These are phyloP conservation scores for Hemibagrus wyckioides DNA, from an alignment of 2,113 vertebrate species.

Conservation along the genomic window DNA sequence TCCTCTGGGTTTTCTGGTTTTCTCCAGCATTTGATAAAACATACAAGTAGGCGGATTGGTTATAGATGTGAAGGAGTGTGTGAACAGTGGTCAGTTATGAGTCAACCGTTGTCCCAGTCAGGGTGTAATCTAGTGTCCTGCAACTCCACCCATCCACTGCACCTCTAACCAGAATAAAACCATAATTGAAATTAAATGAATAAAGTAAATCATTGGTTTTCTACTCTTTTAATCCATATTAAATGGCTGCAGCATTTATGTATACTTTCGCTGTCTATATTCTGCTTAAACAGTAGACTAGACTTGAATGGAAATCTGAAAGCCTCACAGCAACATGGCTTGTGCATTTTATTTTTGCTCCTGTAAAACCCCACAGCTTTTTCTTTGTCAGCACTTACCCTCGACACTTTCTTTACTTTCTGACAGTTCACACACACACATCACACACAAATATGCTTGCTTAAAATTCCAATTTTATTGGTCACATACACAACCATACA, in stretches of 20 bases:
- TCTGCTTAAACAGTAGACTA: neutral
- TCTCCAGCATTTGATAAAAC: neutral
- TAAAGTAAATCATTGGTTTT: neutral
- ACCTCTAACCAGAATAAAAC: neutral
- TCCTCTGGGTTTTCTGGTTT: conserved; percentile 15
- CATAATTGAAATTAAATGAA: neutral
- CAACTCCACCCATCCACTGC: neutral
- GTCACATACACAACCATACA: neutral
- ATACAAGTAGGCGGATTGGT: neutral
- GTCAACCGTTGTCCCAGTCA: neutral
- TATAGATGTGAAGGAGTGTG: neutral
- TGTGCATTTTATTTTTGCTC: neutral
- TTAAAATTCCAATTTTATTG: no score
- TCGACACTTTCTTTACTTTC: neutral
- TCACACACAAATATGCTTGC: neutral
- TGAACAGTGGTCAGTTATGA: neutral
- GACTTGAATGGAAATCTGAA: neutral
- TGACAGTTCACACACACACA: conserved; percentile 17
- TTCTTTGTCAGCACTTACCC: neutral
- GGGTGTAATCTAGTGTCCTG: neutral
- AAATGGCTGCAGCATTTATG: neutral
- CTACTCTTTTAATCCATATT: neutral
- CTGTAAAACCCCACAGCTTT: neutral
- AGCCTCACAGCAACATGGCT: neutral
- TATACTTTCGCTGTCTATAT: neutral